Evolutionary conservation across 2,797 vertebrate species (phyloP), one percentile per base, ranked within the genome.

Genomic region (Orestias chungarensis): DNA sequence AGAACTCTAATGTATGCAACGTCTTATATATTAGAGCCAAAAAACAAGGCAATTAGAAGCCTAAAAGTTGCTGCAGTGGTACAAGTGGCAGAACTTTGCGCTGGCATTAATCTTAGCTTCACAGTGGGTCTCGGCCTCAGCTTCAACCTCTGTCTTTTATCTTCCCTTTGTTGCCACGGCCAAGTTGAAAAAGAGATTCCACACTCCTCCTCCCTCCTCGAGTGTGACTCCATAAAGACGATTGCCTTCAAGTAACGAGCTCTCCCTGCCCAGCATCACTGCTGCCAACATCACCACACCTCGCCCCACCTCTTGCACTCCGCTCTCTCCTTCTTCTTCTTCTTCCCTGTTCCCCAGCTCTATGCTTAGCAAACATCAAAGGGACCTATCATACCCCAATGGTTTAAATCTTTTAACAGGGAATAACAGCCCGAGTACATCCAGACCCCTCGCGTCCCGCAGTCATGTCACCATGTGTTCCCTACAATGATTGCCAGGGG

Each of bases 351-450:
- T 96, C 95, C 95, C 95, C 91, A 87, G 94, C 96, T 96, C 95
- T 95, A 87, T 96, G 96, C 96, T 97, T 96, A 96, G 95, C 96
- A 96, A 96, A 97, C 96, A 97, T 99, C 96, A 99, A 99, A 98
- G 95, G 95, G 94, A 95, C 95, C 95, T 94, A 96, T 96, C 96
- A 96, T 96, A 97, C 96, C 96, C 96, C 94, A 92, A 96, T 97
- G 97, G 96, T 97, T 98, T 99, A 97, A 98, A 99, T 98, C 97
- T 98, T 99, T 98, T 97, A 99, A 98, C 96, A 97, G 96, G 96
- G 96, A 97, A 96, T 96, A 97, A 97, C 96, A 97, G 96, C 96
- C 96, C 94, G 94, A 97, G 96, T 95, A 97, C 96, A 98, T 97
- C 94, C 96, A 97, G 95, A 96, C 95, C 96, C 95, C 95, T 95